Base-by-base conservation (phyloP, 2,797 vertebrate genomes). In the Gymnoscopelus microlampas region DNA sequence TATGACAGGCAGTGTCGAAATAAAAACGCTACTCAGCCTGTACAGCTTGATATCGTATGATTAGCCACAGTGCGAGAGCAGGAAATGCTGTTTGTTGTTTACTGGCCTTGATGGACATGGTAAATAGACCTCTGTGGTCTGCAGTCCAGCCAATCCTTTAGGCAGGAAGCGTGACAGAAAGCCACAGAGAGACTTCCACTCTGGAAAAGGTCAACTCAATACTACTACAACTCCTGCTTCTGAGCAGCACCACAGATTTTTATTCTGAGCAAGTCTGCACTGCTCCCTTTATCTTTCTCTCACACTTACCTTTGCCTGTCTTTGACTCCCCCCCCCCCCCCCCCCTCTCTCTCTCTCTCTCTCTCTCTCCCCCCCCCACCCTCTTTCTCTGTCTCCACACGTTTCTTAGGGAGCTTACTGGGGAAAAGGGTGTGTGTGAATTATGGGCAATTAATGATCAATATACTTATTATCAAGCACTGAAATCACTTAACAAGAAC, bases 241-340 rank as follows among this genome's bases (percentile, higher is more conserved):
- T 35, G 32, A 14, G 32, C 39, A 35, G 32, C n/a, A 59, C 13
- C 9, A 15, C 44, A 2, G 39, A 9, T 50, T 50, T 23, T 23
- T 23, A 47, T 61, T 29, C 24, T 35, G 13, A 2, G 29, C 11
- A 13, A 58, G 56, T 48, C 7, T 65, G 4, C 12, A 14, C 68
- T 62, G 62, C 23, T 26, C 9, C 62, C 74, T 60, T 71, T 68
- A 80, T 11, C 24, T 35, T 11, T 35, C 1, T n/a, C 24, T 47
- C 44, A 15, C 7, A 54, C 13, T 15, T 47, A 9, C 19, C 59
- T 23, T 19, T 14, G 62, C 23, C 48, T 35, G 6, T 32, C 13
- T 32, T 19, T 0, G 35, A 53, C 14, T 19, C 11, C 29, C 3
- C 4, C 23, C 4, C 55, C 12, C 11, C 24, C 3, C 56, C 6